Conservation (phyloP, 2,888 invertebrate genomes). For the Epiblema foenella region DNA sequence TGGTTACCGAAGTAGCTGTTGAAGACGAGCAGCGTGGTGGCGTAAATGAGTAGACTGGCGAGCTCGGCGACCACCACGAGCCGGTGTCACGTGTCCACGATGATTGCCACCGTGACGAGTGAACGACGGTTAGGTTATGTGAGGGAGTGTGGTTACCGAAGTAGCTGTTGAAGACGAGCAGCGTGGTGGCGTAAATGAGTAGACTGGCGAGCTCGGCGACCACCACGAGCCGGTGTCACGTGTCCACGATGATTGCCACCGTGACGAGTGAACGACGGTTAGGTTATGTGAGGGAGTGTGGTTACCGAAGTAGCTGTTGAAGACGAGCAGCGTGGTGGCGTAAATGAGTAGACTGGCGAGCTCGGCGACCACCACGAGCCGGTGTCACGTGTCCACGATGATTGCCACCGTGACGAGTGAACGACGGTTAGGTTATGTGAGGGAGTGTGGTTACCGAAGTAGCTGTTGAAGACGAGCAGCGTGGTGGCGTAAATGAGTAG, state of each 20-base stretch:
- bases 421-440: background rate
- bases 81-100: too few species aligned
- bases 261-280: slow-evolving; percentile 90
- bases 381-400: slow-evolving; percentile 98
- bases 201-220: slow-evolving; percentile 96
- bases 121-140: background rate
- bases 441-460: slow-evolving; percentile 91
- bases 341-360: slow-evolving; percentile 95
- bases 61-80: too few species aligned
- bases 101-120: too few species aligned
- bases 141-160: slow-evolving; percentile 90
- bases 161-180: slow-evolving; percentile 95
- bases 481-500: slow-evolving; percentile 94
- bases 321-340: slow-evolving; percentile 93
- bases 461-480: slow-evolving; percentile 94
- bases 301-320: slow-evolving; percentile 97
- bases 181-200: slow-evolving; percentile 93
- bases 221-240: slow-evolving; percentile 99
- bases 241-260: slow-evolving; percentile 98
- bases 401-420: slow-evolving; percentile 99
- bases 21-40: too few species aligned
- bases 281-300: slow-evolving; percentile 41
- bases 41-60: too few species aligned
- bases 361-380: slow-evolving; percentile 97
- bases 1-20: too few species aligned